Evolutionary conservation across 2,888 invertebrate species (phyloP), one percentile per base, ranked within the genome.

Genomic region (Stenotaenia linearis): DNA sequence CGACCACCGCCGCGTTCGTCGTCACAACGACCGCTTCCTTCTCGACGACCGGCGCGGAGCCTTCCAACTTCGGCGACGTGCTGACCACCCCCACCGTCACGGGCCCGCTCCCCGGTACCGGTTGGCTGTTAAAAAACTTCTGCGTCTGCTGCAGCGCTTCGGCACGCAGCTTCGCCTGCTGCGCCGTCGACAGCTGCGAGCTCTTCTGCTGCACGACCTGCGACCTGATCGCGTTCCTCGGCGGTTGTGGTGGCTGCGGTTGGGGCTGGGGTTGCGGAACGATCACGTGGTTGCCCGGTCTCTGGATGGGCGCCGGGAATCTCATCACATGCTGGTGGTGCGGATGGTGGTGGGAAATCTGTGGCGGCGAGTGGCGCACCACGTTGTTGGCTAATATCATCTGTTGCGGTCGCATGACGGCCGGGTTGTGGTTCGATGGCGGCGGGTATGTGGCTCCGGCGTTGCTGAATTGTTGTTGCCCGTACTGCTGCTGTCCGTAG

Each of bases 391-490:
- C 35, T 25, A 79, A 25, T 1, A 77, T 81, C 80, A 75, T 78
- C 82, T 86, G 87, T 79, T 81, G 90, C 90, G 79, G 90, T 90
- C 25, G 86, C 90, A 81, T 79, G 80, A 83, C 76, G 81, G 80
- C 37, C 1, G 74, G 74, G n/a, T n/a, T 40, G 30, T 28, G 56
- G 45, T 35, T 18, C 35, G 56, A 61, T 28, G 80, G 81, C 37
- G 80, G 81, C 25, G 80, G 80, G 35, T 81, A 81, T 21, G 81
- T 82, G 28, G 82, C 82, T 0, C 81, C 81, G 50, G 50, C 50
- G 18, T 21, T 50, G 50, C 50, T 18, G 23, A 84, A 83, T 30
- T 83, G 83, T 6, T 82, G 76, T 81, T 81, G 77, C n/a, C 23
- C 75, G 18, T 50, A 78, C 78, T 78, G 78, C 23, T 78, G 78